phyloP scores from a whole-genome alignment of 2,888 invertebrate species.

The Electrophaes corylata region DNA sequence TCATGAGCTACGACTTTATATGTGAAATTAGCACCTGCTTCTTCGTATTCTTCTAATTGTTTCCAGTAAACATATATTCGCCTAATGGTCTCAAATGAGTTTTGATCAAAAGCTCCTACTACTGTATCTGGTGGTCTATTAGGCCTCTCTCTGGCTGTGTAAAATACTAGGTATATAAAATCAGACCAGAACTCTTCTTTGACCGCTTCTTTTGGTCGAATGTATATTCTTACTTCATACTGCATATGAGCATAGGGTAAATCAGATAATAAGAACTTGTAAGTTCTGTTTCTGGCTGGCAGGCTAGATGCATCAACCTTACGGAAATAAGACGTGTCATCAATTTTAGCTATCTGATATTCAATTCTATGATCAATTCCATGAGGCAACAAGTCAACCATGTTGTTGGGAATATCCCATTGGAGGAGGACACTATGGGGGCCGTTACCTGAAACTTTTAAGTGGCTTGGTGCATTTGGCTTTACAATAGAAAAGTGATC shows the following conservation, averaged over 20 bases:
- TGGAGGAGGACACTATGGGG: slow-evolving; percentile 65
- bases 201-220: slow-evolving; percentile 81
- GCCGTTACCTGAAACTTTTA: slow-evolving; percentile 53
- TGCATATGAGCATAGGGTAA: slow-evolving; percentile 86
- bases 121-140: slow-evolving; percentile 87
- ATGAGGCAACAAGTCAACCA: slow-evolving; percentile 60
- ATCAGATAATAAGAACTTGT: slow-evolving; percentile 73
- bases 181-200: slow-evolving; percentile 88
- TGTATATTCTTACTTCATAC: slow-evolving; percentile 89
- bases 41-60: slow-evolving; percentile 86
- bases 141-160: slow-evolving; percentile 86
- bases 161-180: slow-evolving; percentile 83
- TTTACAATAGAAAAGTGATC: slow-evolving; percentile 83
- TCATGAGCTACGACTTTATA: slow-evolving; percentile 84
- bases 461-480: slow-evolving; percentile 59
- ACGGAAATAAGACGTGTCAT: slow-evolving; percentile 64
- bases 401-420: slow-evolving; percentile 66
- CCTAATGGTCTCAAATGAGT: slow-evolving; percentile 77
- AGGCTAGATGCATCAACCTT: slow-evolving; percentile 66
- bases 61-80: slow-evolving; percentile 92
- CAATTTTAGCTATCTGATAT: slow-evolving; percentile 75
- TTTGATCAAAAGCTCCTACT: slow-evolving; percentile 89
- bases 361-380: slow-evolving; percentile 72
- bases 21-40: slow-evolving; percentile 89
- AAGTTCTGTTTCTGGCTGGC: slow-evolving; percentile 63